Conservation (phyloP, 2,113 vertebrate species). For the Octodon degus region DNA sequence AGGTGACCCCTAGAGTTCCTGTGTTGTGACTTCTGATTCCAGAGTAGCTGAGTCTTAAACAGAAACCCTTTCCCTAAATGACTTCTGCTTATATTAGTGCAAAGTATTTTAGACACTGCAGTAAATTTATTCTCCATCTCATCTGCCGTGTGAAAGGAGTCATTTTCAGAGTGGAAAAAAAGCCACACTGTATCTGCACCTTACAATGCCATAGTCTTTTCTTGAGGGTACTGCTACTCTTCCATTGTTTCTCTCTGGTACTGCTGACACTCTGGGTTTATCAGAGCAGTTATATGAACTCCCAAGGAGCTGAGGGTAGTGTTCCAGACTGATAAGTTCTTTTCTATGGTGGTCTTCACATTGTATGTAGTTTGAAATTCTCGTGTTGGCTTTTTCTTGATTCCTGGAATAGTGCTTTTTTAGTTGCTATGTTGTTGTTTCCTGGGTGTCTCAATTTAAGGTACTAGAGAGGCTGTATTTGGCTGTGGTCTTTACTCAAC, state of each 20-base stretch:
- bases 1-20: not conserved
- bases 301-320: not conserved
- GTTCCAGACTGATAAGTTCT: not conserved
- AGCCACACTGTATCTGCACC: not conserved
- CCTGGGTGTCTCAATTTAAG: not conserved
- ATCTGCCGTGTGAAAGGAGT: not conserved
- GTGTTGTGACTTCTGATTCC: not conserved
- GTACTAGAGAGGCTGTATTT: not conserved
- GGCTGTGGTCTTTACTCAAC: not conserved
- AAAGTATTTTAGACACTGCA: not conserved
- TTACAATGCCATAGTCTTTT: not conserved
- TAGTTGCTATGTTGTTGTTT: not conserved
- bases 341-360: not conserved
- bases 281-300: not conserved
- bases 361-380: not conserved
- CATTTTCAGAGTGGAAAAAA: not conserved
- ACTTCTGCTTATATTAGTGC: not conserved
- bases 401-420: not conserved
- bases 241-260: not conserved
- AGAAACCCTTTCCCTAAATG: not conserved
- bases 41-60: not conserved
- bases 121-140: not conserved
- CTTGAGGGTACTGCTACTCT: not conserved
- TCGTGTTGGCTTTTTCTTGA: not conserved
- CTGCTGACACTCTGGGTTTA: not conserved